Percentiles rank a stretch among this genome's conserved stretches.
Conservation (phyloP, 2,888 invertebrate genomes). For the Melipona bicolor region DNA sequence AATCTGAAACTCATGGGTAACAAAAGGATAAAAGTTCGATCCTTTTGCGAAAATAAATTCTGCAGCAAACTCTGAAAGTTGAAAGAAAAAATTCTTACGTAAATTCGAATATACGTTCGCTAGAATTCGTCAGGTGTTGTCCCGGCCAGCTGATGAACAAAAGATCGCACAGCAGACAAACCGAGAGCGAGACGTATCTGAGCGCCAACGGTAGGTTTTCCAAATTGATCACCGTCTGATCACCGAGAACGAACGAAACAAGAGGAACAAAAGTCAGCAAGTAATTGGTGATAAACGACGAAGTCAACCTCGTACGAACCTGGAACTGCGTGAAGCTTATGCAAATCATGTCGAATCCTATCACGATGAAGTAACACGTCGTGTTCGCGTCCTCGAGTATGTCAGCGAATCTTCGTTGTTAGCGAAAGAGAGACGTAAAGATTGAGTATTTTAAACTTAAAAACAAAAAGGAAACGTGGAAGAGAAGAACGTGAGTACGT, state of each 20-base stretch:
- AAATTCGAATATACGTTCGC: conserved; percentile 59
- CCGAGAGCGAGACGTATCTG: conserved; percentile 67
- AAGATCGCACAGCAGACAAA: conserved; percentile 62
- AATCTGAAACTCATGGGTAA: not conserved
- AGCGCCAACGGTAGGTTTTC: conserved; percentile 56
- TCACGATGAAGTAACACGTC: conserved; percentile 69
- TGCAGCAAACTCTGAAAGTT: no score
- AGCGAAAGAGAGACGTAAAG: not conserved
- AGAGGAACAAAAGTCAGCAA: not conserved
- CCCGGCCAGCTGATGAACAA: conserved; percentile 72
- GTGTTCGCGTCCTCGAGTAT: conserved; percentile 68
- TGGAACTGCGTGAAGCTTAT: conserved; percentile 75
- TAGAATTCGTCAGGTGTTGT: conserved; percentile 69
- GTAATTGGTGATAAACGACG: not conserved
- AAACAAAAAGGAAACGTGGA: not conserved
- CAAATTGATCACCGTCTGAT: conserved; percentile 37
- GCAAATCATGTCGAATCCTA: conserved; percentile 71
- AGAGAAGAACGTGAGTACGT: not conserved
- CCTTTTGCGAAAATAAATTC: no score
- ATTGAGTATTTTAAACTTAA: not conserved
- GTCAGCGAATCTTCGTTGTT: conserved; percentile 62
- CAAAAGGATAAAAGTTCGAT: not conserved
- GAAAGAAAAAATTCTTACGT: conserved; percentile 61
- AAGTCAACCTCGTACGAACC: conserved; percentile 44
- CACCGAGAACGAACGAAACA: not conserved